These are phyloP conservation scores for Helicoverpa zea DNA, from an alignment of 1,140 invertebrate genomes.

Conservation along the genomic window DNA sequence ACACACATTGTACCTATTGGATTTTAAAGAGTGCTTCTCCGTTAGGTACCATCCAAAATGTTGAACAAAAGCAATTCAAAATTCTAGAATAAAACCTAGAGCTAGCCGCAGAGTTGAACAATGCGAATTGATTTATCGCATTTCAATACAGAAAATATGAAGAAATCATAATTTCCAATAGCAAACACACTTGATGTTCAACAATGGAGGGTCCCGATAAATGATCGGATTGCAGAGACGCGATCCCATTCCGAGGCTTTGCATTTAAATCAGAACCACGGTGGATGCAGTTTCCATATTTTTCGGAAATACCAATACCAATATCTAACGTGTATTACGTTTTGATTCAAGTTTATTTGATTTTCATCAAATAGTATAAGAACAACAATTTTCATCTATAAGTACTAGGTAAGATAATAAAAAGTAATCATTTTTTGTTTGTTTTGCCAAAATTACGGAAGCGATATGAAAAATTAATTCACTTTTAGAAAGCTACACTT, in stretches of 20 bases:
- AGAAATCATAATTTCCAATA: slow-evolving; percentile 29
- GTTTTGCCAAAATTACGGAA: too few relatives aligned
- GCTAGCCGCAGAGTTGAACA: neutral
- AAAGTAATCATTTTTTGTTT: too few relatives aligned
- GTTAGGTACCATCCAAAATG: too few relatives aligned
- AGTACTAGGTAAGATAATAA: too few relatives aligned
- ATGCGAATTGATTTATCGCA: slow-evolving; percentile 6
- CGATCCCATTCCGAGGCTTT: slow-evolving; percentile 67
- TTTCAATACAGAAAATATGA: slow-evolving; percentile 7
- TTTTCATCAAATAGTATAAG: neutral
- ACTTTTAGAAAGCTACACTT: too few relatives aligned
- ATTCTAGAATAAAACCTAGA: neutral
- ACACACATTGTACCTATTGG: too few relatives aligned
- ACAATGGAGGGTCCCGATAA: slow-evolving; percentile 59
- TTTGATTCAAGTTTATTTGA: slow-evolving; percentile 25
- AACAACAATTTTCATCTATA: too few relatives aligned
- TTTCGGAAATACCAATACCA: slow-evolving; percentile 52
- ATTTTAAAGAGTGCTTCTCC: too few relatives aligned
- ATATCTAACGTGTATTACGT: slow-evolving; percentile 34
- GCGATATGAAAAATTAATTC: too few relatives aligned
- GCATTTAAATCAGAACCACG: slow-evolving; percentile 67
- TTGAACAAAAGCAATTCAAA: too few relatives aligned
- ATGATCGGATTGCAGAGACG: slow-evolving; percentile 56
- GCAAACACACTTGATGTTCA: slow-evolving; percentile 33
- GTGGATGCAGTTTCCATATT: slow-evolving; percentile 63